Evolutionary conservation across 2,797 vertebrate genomes (phyloP), one percentile per base, ranked within the genome.

Genomic region (Sphaeramia orbicularis): DNA sequence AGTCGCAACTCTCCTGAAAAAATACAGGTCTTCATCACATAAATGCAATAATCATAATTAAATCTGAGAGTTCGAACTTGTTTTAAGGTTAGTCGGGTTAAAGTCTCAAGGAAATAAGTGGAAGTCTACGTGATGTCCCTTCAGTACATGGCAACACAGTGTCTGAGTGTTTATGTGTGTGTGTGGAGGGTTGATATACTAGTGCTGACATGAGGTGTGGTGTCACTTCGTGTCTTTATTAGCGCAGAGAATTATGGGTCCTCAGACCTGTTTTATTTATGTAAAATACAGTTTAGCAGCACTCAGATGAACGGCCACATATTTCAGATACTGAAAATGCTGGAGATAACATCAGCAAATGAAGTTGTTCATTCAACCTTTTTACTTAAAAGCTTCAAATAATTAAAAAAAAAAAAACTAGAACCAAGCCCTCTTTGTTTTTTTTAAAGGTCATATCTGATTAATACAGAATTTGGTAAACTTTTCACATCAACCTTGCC

Each of bases 221-320:
- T 60, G 51, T 69, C 57, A 59, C 49, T 52, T 73, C 52, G 65
- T n/a, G 49, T 82, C 57, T 74, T 80, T 63, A 83, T 75, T 79
- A 72, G 65, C 37, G 37, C 35, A 30, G 49, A 83, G 65, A 85
- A 47, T 64, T 62, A 72, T 40, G 50, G 69, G 40, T 58, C 37
- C 12, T 76, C 47, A 47, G 57, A 61, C 36, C 54, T 65, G 43
- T 65, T 74, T 50, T 70, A 72, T 74, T 70, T 51, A 70, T 56
- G 44, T 40, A 57, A 52, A 50, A 60, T 35, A 36, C 54, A 44
- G 42, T 67, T 44, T 19, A 65, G 63, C 4, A 0, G 65, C 47
- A 30, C 40, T 53, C 27, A n/a, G 10, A 62, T 14, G 50, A 53
- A 44, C 10, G 24, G 38, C 27, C 41, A 27, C 12, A 50, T 37